phyloP scores from a whole-genome alignment of 2,888 invertebrate species.

The Dolichopus griseipennis region DNA sequence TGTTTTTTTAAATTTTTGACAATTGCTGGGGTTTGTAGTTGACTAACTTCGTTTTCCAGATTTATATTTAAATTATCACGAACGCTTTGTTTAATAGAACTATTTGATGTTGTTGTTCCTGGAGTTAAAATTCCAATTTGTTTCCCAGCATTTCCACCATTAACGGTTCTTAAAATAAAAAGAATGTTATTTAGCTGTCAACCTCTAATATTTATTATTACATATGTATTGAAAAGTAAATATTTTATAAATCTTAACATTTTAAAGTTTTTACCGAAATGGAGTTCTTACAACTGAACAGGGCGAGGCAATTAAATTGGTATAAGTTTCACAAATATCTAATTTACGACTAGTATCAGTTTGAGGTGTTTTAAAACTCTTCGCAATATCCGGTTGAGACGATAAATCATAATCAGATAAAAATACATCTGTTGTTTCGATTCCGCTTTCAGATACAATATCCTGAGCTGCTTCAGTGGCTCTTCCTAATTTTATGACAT shows the following conservation, averaged over 20 bases:
- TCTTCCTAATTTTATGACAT: conserved; percentile 85
- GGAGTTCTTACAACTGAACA: too few species aligned
- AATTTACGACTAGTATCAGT: too few species aligned
- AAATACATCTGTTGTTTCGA: conserved; percentile 72
- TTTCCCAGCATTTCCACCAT: not conserved
- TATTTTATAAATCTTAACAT: too few species aligned
- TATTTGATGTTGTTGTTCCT: not conserved
- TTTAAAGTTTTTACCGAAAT: too few species aligned
- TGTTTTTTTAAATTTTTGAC: conserved; percentile 61
- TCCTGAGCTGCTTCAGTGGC: conserved; percentile 87
- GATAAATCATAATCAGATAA: conserved; percentile 85
- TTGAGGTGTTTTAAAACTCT: too few species aligned
- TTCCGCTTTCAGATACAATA: conserved; percentile 68
- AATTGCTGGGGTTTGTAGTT: conserved; percentile 61
- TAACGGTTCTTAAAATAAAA: too few species aligned
- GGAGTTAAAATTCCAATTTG: not conserved
- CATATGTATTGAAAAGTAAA: too few species aligned
- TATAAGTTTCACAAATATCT: not conserved
- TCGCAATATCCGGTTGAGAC: conserved; percentile 34
- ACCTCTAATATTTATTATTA: too few species aligned
- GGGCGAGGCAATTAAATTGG: too few species aligned
- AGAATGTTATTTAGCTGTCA: too few species aligned
- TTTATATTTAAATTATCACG: conserved; percentile 94
- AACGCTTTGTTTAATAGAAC: conserved; percentile 35
- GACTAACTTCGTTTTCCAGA: conserved; percentile 67